A percentile compares a stretch with the other conserved stretches of the same genome.
phyloP scores from a whole-genome alignment of 2,797 vertebrate species.

The Macropodus opercularis region DNA sequence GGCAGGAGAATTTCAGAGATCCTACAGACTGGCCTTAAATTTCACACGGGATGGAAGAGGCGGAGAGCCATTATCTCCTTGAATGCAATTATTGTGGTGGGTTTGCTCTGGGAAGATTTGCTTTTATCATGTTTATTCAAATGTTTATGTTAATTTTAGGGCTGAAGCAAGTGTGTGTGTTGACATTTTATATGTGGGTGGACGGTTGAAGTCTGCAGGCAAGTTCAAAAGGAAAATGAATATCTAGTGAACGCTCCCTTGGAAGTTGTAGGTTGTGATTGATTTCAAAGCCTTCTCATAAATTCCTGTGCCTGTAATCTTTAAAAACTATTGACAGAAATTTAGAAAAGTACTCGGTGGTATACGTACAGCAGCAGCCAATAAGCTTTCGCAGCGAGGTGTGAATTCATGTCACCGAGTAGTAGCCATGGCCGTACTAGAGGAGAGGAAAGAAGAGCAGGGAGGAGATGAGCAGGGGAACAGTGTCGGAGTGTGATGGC shows the following conservation, averaged over 20 bases:
- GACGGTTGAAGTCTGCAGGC: conserved; percentile 17
- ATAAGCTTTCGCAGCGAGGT: no score
- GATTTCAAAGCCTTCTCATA: conserved; percentile 7
- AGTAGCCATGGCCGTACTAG: conserved; percentile 41
- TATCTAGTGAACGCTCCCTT: conserved; percentile 10
- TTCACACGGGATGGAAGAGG: conserved; percentile 46
- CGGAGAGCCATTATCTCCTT: conserved; percentile 44
- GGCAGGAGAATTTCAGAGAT: conserved; percentile 34
- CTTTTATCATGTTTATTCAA: conserved; percentile 60
- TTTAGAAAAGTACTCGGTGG: neutral
- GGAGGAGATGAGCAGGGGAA: conserved; percentile 33
- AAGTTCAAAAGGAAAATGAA: conserved; percentile 19
- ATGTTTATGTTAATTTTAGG: conserved; percentile 41
- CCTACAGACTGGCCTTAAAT: conserved; percentile 41
- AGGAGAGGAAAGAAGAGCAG: conserved; percentile 50
- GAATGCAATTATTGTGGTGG: conserved; percentile 48
- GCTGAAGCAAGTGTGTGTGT: conserved; percentile 9
- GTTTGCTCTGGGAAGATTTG: conserved; percentile 49
- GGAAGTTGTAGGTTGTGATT: conserved; percentile 9
- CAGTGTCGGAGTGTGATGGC: conserved; percentile 39
- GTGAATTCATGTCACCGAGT: conserved; percentile 77
- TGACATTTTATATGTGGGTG: conserved; percentile 19
- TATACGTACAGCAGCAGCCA: no score
- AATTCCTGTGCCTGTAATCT: conserved; percentile 7
- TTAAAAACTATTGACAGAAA: neutral